Base-by-base conservation (phyloP, 1,140 invertebrate genomes). In the Tetraneura akinire region DNA sequence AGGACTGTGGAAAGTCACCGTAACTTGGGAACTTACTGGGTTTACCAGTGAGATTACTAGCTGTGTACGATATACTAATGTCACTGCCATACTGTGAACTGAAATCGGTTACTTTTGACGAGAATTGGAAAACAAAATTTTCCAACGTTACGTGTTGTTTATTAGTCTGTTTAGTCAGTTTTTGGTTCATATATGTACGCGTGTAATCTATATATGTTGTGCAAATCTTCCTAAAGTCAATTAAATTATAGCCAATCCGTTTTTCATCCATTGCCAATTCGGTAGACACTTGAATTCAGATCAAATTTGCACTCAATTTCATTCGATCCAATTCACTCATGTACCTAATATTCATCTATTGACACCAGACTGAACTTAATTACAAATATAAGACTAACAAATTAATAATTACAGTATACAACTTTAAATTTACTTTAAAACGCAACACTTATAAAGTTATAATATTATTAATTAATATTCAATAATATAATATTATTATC, bases 61-160 rank as follows among this genome's bases (percentile, higher is more conserved):
- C 94, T 11, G 93, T 93, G 84, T 96, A 96, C 0, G 93, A 95
- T 84, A 95, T 92, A 86, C 93, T 94, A 81, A 90, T 91, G 86
- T 92, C 91, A 86, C 91, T 93, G 68, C 94, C 94, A 87, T 96
- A 97, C 85, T 95, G 93, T 4, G 94, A 96, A 85, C 93, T 95
- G 84, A 94, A 96, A 84, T 94, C 92, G 66, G 90, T 86, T 32
- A 96, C 92, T 84, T 88, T 87, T 32, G 89, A 85, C 0, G 90
- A 92, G 85, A 88, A 93, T 82, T 93, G 91, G 37, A 62, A 62
- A 6, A 60, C 21, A 16, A 62, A 78, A 2, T 42, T 51, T 0
- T 78, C 74, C 32, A 62, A 16, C 0, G 53, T 9, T 10, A 18
- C 3, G 0, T 1, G 55, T 18, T 62, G 37, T 14, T 11, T 29